These are phyloP conservation scores for Arge pagana DNA, from an alignment of 2,888 invertebrate genomes.

Conservation along the genomic window DNA sequence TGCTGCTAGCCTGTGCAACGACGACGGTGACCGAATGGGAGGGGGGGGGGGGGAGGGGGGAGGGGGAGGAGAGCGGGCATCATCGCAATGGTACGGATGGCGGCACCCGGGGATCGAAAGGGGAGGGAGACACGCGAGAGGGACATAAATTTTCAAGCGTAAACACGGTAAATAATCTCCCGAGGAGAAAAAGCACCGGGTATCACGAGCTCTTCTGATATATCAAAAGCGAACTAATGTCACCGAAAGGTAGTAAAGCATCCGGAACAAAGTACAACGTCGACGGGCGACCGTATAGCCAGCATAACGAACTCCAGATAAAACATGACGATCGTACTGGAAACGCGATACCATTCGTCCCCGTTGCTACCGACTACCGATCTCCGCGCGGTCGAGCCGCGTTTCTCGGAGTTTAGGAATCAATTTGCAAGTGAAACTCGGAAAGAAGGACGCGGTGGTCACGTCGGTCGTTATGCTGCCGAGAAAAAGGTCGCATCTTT, in stretches of 20 bases:
- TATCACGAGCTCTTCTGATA: conserved; percentile 22
- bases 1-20: conserved; percentile 9
- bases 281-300: conserved; percentile 25
- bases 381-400: conserved; percentile 21
- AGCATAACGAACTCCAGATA: conserved; percentile 51
- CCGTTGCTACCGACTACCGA: conserved; percentile 18
- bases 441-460: conserved; percentile 31
- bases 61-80: too few relatives aligned
- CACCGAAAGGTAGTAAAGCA: conserved; percentile 43
- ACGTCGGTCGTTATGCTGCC: conserved; percentile 19
- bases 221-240: conserved; percentile 26
- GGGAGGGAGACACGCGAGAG: conserved; percentile 13
- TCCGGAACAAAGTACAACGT: conserved; percentile 37
- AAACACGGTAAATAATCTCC: conserved; percentile 19
- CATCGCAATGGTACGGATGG: too few relatives aligned
- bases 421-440: conserved; percentile 53
- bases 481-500: conserved; percentile 31
- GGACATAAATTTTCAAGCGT: conserved; percentile 22
- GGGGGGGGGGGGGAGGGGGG: too few relatives aligned
- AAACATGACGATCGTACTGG: conserved; percentile 43
- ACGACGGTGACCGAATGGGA: too few relatives aligned
- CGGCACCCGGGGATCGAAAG: too few relatives aligned
- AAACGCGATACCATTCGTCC: conserved; percentile 34
- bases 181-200: conserved; percentile 18
- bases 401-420: conserved; percentile 45